A percentile compares a stretch with the other conserved stretches of the same genome.
phyloP scores from a whole-genome alignment of 23 tunicate genomes.

The Styela clava region DNA sequence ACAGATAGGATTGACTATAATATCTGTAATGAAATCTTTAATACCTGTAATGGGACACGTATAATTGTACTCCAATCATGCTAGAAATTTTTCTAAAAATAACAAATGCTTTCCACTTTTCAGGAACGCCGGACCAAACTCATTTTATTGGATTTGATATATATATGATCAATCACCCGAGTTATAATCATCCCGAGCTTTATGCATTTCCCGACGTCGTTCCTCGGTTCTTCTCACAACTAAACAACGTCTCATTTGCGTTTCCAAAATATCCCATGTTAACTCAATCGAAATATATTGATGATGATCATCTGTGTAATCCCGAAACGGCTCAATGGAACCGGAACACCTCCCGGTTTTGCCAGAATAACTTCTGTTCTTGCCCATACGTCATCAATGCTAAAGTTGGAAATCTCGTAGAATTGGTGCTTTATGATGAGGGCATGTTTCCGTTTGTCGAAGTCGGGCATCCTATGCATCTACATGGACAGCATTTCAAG shows the following conservation, averaged over 20 bases:
- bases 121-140: conserved; percentile 47
- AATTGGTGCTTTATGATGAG: conserved; percentile 83
- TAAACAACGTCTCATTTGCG: conserved; percentile 63
- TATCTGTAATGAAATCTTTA: no score
- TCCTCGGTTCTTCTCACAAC: conserved; percentile 67
- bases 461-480: conserved; percentile 96
- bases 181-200: conserved; percentile 46
- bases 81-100: no score
- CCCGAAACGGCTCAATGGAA: conserved; percentile 16
- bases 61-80: no score
- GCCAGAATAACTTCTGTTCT: conserved; percentile 27
- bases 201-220: conserved; percentile 60
- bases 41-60: no score
- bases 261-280: conserved; percentile 57
- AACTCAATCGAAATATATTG: conserved; percentile 44
- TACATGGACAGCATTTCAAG: conserved; percentile 85
- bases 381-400: conserved; percentile 57
- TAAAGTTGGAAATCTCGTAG: conserved; percentile 40
- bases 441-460: conserved; percentile 65
- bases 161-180: conserved; percentile 57
- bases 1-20: no score
- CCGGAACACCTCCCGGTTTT: neutral
- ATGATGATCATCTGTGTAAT: conserved; percentile 37
- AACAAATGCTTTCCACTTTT: no score
- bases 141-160: conserved; percentile 82